A percentile compares a stretch with the other conserved stretches of the same genome.
Evolutionary conservation across 2,888 invertebrate genomes (phyloP).

Genomic region (Sturmia bella): DNA sequence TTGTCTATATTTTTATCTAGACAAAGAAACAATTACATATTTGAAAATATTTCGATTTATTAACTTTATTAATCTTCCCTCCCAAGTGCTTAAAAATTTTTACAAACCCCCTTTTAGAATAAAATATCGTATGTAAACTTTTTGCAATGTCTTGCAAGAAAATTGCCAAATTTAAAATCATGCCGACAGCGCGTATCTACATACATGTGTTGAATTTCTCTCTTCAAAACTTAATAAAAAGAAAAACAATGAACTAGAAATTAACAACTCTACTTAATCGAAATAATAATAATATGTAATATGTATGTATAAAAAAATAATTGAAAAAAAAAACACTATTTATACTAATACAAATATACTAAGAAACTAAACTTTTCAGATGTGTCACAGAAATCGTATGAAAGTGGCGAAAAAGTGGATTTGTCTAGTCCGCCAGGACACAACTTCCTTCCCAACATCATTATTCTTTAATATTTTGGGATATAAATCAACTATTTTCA

Average conservation of each 20-base stretch:
- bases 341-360: too few relatives aligned
- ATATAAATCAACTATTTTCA: conserved; percentile 32
- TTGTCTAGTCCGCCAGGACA: too few relatives aligned
- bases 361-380: too few relatives aligned
- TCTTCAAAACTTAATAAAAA: conserved; percentile 13
- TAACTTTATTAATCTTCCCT: conserved; percentile 7
- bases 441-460: too few relatives aligned
- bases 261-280: conserved; percentile 10
- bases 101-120: conserved; percentile 3
- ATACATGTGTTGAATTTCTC: conserved; percentile 34
- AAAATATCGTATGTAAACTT: not conserved
- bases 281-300: too few relatives aligned
- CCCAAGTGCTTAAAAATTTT: conserved; percentile 57
- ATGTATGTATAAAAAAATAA: not conserved
- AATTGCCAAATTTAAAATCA: conserved; percentile 58
- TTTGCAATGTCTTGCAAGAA: conserved; percentile 8
- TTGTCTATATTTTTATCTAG: too few relatives aligned
- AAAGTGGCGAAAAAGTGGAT: too few relatives aligned
- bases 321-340: not conserved
- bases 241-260: conserved; percentile 19
- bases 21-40: too few relatives aligned
- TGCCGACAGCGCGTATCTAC: not conserved
- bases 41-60: not conserved
- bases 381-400: too few relatives aligned
- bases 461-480: too few relatives aligned